A percentile compares a stretch with the other conserved stretches of the same genome.
Evolutionary conservation across 1,140 invertebrate species (phyloP).

Genomic region (Drosophila simulans): DNA sequence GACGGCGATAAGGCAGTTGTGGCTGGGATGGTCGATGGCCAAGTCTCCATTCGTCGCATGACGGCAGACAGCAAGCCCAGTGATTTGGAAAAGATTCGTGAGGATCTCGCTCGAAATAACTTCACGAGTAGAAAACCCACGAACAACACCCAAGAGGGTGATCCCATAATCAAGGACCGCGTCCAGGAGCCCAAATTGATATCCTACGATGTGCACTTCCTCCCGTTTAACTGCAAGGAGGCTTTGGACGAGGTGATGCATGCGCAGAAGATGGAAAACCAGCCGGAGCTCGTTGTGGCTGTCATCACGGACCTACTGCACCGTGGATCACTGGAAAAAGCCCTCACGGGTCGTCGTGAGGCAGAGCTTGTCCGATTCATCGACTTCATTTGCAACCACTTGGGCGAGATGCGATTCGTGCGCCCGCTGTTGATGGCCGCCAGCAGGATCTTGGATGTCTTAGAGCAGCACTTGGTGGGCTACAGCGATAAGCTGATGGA

Average conservation of each 20-base stretch:
- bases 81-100: slow-evolving; percentile 71
- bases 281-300: slow-evolving; percentile 91
- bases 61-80: slow-evolving; percentile 86
- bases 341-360: slow-evolving; percentile 89
- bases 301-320: slow-evolving; percentile 94
- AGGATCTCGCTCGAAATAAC: slow-evolving; percentile 66
- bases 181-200: slow-evolving; percentile 85
- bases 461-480: slow-evolving; percentile 85
- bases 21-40: slow-evolving; percentile 96
- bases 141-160: slow-evolving; percentile 84
- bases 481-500: slow-evolving; percentile 86
- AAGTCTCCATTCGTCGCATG: slow-evolving; percentile 93
- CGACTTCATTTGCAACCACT: slow-evolving; percentile 91
- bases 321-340: slow-evolving; percentile 89
- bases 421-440: slow-evolving; percentile 90
- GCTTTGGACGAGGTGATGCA: slow-evolving; percentile 91
- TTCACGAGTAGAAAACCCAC: neutral
- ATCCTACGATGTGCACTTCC: slow-evolving; percentile 89
- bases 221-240: slow-evolving; percentile 93
- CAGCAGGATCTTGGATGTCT: slow-evolving; percentile 90
- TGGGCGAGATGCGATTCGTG: slow-evolving; percentile 91
- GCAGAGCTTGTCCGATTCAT: slow-evolving; percentile 89
- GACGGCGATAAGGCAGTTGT: slow-evolving; percentile 93
- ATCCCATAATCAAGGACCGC: slow-evolving; percentile 86
- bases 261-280: slow-evolving; percentile 87